Percentiles rank a stretch among this genome's conserved stretches.
These are phyloP conservation scores for Himantopus leucocephalus DNA, from an alignment of 2,113 vertebrate species.

Conservation along the genomic window DNA sequence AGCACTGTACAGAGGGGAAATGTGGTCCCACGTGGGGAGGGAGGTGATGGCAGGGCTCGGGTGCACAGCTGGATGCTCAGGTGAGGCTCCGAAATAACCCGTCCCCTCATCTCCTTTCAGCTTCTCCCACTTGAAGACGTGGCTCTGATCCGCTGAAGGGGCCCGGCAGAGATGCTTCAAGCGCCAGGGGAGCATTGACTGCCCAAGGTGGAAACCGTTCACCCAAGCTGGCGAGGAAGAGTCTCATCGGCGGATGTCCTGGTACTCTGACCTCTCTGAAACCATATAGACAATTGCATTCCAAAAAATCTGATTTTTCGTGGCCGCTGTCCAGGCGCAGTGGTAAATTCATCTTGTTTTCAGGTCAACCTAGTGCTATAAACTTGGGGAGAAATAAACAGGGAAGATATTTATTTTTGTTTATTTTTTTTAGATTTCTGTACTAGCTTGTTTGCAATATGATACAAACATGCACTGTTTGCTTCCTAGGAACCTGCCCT, in stretches of 20 bases:
- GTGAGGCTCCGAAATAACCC: neutral
- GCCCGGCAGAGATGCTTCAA: neutral
- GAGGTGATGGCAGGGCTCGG: neutral
- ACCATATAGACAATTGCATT: slow-evolving; percentile 2
- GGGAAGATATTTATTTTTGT: slow-evolving; percentile 56
- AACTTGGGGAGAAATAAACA: slow-evolving; percentile 40
- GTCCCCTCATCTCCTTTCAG: neutral
- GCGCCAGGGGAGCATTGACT: neutral
- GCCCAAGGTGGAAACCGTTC: neutral
- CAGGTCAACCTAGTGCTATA: slow-evolving; percentile 12
- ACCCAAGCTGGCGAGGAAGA: neutral
- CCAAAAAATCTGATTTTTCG: neutral
- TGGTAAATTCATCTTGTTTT: slow-evolving; percentile 1
- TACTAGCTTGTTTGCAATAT: slow-evolving; percentile 34
- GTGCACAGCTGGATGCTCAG: rapidly evolving
- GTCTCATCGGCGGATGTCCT: rapidly evolving
- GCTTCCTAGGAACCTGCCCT: slow-evolving; percentile 46
- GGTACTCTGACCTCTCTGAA: slow-evolving; percentile 10
- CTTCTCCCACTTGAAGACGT: neutral
- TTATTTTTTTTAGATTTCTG: slow-evolving; percentile 56
- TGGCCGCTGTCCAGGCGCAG: neutral
- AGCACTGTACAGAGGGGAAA: neutral
- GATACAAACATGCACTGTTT: neutral
- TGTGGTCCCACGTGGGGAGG: rapidly evolving
- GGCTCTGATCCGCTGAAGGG: neutral